Percentiles rank a stretch among this genome's conserved stretches.
Conservation (phyloP, 2,888 invertebrate species). For the Andricus curvator region DNA sequence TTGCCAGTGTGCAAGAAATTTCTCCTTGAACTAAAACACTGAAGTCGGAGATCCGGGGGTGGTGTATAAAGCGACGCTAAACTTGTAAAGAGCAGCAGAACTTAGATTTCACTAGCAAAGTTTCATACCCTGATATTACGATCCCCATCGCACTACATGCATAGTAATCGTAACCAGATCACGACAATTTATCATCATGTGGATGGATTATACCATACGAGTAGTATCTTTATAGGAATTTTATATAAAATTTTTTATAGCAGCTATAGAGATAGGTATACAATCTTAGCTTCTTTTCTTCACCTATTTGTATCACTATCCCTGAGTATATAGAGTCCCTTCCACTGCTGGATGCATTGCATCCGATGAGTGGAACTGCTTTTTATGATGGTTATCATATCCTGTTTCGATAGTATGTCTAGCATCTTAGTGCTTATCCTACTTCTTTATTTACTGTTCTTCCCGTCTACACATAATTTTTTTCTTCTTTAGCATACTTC, state of each 20-base stretch:
- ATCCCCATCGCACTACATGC: constrained; percentile 14
- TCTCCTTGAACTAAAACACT: neutral
- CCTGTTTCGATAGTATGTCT: constrained; percentile 21
- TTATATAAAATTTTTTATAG: neutral
- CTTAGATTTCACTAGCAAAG: constrained; percentile 33
- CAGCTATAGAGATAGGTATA: neutral
- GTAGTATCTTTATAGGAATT: neutral
- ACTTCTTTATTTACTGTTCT: neutral
- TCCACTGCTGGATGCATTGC: neutral
- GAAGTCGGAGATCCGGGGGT: constrained; percentile 2
- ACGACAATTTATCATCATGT: neutral
- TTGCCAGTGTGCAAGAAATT: constrained; percentile 11
- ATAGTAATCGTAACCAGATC: constrained; percentile 3
- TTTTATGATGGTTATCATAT: neutral
- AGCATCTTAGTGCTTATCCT: neutral
- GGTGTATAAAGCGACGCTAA: constrained; percentile 44
- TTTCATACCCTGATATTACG: constrained; percentile 8
- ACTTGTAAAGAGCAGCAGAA: constrained; percentile 47
- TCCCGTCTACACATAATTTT: neutral
- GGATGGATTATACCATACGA: neutral
- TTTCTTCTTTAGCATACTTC: neutral
- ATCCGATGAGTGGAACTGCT: neutral
- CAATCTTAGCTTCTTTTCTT: neutral
- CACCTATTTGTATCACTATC: neutral
- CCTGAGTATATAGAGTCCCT: neutral